phyloP scores from a whole-genome alignment of 2,113 vertebrate species.

The Rhabdomys dilectus region DNA sequence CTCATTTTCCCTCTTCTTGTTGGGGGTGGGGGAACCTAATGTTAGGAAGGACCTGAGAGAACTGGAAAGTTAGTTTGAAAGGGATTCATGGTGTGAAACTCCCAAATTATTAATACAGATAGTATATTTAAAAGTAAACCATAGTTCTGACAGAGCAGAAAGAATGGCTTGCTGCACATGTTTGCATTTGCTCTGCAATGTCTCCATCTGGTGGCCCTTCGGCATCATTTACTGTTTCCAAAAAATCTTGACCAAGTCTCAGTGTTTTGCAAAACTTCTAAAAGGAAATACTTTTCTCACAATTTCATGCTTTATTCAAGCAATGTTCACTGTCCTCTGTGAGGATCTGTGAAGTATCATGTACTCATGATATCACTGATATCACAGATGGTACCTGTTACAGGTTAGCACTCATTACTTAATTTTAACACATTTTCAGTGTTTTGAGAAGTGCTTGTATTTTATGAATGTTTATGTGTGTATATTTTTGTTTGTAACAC shows the following conservation, averaged over 20 bases:
- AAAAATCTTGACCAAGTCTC: background rate
- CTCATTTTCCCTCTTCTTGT: background rate
- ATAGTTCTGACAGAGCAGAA: background rate
- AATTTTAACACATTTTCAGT: background rate
- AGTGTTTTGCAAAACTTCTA: background rate
- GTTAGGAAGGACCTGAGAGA: background rate
- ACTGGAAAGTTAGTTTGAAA: background rate
- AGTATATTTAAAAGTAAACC: background rate
- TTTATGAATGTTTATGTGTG: background rate
- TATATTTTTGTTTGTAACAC: background rate
- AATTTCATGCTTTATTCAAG: background rate
- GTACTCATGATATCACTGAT: too few relatives aligned
- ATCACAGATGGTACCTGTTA: background rate
- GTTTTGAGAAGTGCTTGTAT: background rate
- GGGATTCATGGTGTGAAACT: background rate
- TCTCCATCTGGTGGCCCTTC: conserved; percentile 13
- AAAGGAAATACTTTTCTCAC: background rate
- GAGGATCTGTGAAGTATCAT: background rate
- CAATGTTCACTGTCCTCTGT: background rate
- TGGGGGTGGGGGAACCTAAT: too few relatives aligned
- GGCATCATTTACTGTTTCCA: background rate
- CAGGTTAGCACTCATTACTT: background rate
- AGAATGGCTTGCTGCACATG: background rate
- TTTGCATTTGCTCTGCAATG: conserved; percentile 13
- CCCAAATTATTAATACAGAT: background rate